Evolutionary conservation across 2,113 vertebrate species (phyloP).

Genomic region (Protobothrops mucrosquamatus): DNA sequence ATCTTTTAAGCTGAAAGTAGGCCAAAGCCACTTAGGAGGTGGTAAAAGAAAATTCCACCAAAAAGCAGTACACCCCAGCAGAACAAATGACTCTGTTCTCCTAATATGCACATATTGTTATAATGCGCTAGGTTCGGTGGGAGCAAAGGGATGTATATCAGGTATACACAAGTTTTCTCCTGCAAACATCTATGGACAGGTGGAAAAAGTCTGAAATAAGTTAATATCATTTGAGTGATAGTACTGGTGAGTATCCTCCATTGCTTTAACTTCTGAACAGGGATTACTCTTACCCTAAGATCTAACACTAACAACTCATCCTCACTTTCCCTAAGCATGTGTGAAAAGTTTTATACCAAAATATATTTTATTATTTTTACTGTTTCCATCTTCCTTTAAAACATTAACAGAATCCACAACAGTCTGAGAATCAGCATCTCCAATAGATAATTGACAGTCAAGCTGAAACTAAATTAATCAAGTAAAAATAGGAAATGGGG

Average conservation of each 20-base stretch:
- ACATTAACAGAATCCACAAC: neutral
- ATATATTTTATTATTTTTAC: neutral
- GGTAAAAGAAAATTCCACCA: neutral
- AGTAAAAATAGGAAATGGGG: no score
- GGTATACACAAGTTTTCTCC: neutral
- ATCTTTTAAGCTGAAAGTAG: conserved; percentile 10
- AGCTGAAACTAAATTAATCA: no score
- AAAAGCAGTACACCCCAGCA: neutral
- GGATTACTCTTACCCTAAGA: neutral
- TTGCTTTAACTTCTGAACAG: neutral
- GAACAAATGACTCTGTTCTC: neutral
- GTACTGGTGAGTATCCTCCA: neutral
- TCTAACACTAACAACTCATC: neutral
- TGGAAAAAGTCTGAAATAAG: neutral
- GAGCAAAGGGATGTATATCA: neutral
- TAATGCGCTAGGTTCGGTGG: neutral
- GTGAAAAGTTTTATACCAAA: neutral
- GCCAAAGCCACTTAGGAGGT: neutral
- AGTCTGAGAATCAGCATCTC: neutral
- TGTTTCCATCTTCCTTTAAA: neutral
- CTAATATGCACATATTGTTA: neutral
- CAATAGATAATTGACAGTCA: no score
- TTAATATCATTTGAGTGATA: neutral
- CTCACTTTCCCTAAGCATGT: neutral
- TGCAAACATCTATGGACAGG: neutral